Base-by-base conservation (phyloP, 2,113 vertebrate genomes). In the Dromas ardeola region DNA sequence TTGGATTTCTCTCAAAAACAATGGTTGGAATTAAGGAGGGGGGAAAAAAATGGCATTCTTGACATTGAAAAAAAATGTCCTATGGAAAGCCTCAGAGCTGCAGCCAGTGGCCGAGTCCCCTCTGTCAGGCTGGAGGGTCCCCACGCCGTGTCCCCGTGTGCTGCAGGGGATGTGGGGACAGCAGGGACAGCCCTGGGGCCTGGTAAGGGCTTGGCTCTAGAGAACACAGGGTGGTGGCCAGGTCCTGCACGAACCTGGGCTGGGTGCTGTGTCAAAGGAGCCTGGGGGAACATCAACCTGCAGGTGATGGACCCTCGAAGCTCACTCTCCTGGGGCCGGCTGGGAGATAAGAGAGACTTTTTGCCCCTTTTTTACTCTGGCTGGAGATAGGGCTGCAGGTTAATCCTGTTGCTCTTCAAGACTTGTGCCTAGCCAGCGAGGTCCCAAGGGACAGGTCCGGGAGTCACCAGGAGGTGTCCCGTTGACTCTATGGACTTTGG, bases 61-160 rank as follows among this genome's bases (percentile, higher is more conserved):
- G 59, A 40, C 38, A 1, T 9, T 2, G 49, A 38, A 38, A 40
- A 83, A 81, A 52, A 49, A 17, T 5, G 34, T 47, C 25, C 61
- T 2, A 7, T 13, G 81, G 34, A 70, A 91, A 94, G 10, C 18
- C 67, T 13, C 6, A 10, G 65, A 73, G 78, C 34, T 29, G 38
- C 19, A 71, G 52, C 27, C 1, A 3, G 53, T 25, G 79, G 25
- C 47, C 2, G 0, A 36, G 29, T n/a, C 18, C 21, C 23, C 42
- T 42, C 58, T 19, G 61, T 18, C 71, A 32, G 59, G 53, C 66
- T 53, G 16, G 15, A 5, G 29, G 65, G 27, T 18, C 45, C 62
- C 52, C 6, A 4, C 2, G 3, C 23, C 0, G 0, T 17, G 17
- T 52, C 47, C 36, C 34, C 0, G 0, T 19, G 53, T 38, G 34